A percentile compares a stretch with the other conserved stretches of the same genome.
These are phyloP conservation scores for Dasyprocta punctata DNA, from an alignment of 2,113 vertebrate species.

Conservation along the genomic window DNA sequence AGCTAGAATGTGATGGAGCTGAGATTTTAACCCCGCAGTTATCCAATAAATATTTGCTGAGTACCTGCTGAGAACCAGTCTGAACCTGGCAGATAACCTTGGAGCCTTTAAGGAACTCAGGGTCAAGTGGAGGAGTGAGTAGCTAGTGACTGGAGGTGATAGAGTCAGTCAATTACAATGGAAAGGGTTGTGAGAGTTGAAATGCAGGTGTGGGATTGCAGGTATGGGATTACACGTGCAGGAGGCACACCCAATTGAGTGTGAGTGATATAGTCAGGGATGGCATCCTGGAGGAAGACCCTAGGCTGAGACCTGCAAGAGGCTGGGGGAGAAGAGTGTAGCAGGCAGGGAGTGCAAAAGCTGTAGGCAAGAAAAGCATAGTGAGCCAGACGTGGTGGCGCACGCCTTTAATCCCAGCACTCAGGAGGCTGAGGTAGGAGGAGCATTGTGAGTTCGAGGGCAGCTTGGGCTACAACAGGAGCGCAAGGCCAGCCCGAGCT, in stretches of 20 bases:
- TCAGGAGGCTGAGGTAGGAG: no score
- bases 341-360: neutral
- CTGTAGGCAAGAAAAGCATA: neutral
- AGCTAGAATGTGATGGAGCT: neutral
- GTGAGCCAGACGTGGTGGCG: neutral
- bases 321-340: neutral
- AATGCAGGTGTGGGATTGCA: neutral
- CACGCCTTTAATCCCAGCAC: no score
- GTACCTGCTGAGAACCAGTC: neutral
- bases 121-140: neutral
- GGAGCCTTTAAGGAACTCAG: neutral
- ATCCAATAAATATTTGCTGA: neutral
- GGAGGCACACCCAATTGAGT: neutral
- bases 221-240: no score
- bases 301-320: neutral
- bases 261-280: neutral
- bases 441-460: no score
- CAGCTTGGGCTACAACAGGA: no score
- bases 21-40: neutral
- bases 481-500: no score
- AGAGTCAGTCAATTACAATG: conserved; percentile 21
- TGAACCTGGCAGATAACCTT: neutral
- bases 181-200: neutral
- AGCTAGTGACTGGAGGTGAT: neutral
- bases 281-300: neutral